These are phyloP conservation scores for Papilio protenor DNA, from an alignment of 2,888 invertebrate genomes.

Conservation along the genomic window DNA sequence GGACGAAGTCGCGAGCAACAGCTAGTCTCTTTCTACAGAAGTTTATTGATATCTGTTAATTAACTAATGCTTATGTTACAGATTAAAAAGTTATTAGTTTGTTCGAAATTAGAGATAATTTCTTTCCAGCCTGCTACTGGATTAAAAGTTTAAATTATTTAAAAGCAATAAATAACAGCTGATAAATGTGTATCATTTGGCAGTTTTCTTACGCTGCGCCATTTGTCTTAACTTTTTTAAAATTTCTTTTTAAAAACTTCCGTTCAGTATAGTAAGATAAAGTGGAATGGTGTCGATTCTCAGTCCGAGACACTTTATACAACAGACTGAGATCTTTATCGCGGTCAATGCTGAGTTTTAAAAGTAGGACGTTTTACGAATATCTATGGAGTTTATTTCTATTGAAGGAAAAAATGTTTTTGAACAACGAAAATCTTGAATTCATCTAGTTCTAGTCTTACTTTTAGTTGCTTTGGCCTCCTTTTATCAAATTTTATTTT, in stretches of 20 bases:
- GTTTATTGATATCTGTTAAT: no score
- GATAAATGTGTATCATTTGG: slow-evolving; percentile 38
- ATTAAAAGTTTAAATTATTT: slow-evolving; percentile 5
- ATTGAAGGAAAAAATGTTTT: not conserved
- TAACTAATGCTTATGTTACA: no score
- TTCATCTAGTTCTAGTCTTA: not conserved
- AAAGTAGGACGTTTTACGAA: slow-evolving; percentile 9
- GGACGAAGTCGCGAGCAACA: no score
- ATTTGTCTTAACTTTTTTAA: slow-evolving; percentile 32
- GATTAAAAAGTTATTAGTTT: no score
- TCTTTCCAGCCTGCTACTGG: not conserved
- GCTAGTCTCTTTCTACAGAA: no score
- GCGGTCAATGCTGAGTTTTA: slow-evolving; percentile 28
- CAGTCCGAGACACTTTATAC: slow-evolving; percentile 27
- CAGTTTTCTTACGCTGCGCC: slow-evolving; percentile 25
- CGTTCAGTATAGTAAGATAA: slow-evolving; percentile 30
- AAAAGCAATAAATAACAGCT: slow-evolving; percentile 27
- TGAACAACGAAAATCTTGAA: not conserved
- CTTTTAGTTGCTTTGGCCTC: not conserved
- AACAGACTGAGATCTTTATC: slow-evolving; percentile 33
- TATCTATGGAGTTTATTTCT: slow-evolving; percentile 1
- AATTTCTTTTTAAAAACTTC: slow-evolving; percentile 35
- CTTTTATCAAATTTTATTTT: no score
- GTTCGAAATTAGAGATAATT: not conserved
- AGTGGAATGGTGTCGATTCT: slow-evolving; percentile 28